Evolutionary conservation across 2,113 vertebrate species (phyloP).

Genomic region (Leiothrix lutea): DNA sequence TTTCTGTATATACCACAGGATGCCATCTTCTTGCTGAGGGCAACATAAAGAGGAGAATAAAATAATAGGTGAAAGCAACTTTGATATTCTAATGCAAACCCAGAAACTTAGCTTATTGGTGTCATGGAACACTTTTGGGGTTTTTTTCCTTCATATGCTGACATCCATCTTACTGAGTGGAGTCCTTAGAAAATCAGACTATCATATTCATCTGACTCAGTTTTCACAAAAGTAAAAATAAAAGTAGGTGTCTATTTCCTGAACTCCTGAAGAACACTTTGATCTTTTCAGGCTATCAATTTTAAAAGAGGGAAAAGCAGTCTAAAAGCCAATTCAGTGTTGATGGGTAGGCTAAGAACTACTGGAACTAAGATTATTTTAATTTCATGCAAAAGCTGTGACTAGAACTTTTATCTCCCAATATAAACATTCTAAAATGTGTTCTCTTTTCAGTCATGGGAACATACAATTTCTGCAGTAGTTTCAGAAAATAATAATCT

Average conservation of each 20-base stretch:
- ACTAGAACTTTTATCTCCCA: not conserved
- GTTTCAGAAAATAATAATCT: not conserved
- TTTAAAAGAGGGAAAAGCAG: not conserved
- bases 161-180: not conserved
- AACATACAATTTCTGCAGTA: not conserved
- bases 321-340: not conserved
- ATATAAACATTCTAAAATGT: not conserved
- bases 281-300: not conserved
- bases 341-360: not conserved
- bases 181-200: not conserved
- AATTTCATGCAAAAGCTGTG: not conserved
- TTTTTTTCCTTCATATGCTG: not conserved
- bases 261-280: not conserved
- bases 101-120: not conserved
- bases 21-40: not conserved
- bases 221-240: not conserved
- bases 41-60: not conserved
- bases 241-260: not conserved
- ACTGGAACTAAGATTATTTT: not conserved
- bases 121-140: not conserved
- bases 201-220: not conserved
- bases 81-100: not conserved
- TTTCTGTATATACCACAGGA: not conserved
- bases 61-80: not conserved
- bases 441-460: not conserved